Base-by-base conservation (phyloP, 2,888 invertebrate genomes). In the Orthonevra nobilis region DNA sequence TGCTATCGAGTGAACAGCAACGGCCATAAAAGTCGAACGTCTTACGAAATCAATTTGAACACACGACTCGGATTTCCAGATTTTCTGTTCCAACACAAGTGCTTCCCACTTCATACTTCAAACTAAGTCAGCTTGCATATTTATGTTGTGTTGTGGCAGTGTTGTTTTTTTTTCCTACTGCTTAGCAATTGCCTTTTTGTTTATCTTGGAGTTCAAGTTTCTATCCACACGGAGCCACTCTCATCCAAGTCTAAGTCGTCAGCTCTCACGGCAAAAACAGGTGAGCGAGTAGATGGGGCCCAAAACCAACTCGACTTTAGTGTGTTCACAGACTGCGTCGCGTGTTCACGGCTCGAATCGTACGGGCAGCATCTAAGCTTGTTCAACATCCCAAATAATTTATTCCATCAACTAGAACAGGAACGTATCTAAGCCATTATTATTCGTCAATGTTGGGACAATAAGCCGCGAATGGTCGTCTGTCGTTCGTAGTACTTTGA, bases 301-400 rank as follows among this genome's bases (percentile, higher is more conserved):
- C n/a, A n/a, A 56, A 42, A 61, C 72, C 48, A 54, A 58, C 64
- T 48, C 40, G 23, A 40, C 48, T 82, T 81, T 44, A 82, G 82
- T 82, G 36, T 82, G 69, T 60, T 69, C 30, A 69, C 58, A 75
- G 81, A 75, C 72, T 56, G 82, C 81, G 81, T 69, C 81, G 81
- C 58, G 82, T 50, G 68, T 68, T 75, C 74, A 66, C 63, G 64
- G 68, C 50, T 63, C 58, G 26, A 26, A 50, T 58, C 14, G n/a
- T 28, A 28, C 52, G 52, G 69, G 12, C 54, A 36, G 52, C 44
- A 56, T 42, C 50, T 17, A 19, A 20, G 9, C 10, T 32, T 12
- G 28, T 17, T 52, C 34, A n/a, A 26, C 48, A 10, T 61, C 40
- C 32, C 15, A 23, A 54, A 38, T 50, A 61, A 48, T 56, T 69